Percentiles rank a stretch among this genome's conserved stretches.
These are phyloP conservation scores for Eulacestoma nigropectus DNA, from an alignment of 2,113 vertebrate species.

Conservation along the genomic window DNA sequence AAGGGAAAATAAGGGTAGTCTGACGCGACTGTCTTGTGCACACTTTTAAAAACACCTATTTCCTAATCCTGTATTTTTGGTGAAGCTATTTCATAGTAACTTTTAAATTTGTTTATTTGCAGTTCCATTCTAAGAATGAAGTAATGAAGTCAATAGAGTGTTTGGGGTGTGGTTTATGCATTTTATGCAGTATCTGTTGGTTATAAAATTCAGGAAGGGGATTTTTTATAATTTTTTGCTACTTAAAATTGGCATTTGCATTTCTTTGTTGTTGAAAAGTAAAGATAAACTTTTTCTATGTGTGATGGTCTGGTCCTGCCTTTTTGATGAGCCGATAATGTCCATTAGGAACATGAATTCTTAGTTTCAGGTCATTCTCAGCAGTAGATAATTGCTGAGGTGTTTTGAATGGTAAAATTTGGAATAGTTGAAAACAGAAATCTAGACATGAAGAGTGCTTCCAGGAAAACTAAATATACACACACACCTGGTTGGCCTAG, in stretches of 20 bases:
- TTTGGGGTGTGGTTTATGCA: not conserved
- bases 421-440: not conserved
- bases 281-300: not conserved
- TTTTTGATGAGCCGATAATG: not conserved
- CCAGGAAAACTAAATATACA: not conserved
- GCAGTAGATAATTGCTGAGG: not conserved
- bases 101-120: not conserved
- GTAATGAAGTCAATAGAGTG: not conserved
- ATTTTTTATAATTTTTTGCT: not conserved
- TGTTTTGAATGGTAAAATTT: not conserved
- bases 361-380: not conserved
- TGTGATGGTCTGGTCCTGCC: not conserved
- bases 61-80: not conserved
- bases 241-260: not conserved
- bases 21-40: not conserved
- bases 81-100: not conserved
- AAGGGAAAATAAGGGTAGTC: not conserved
- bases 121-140: not conserved
- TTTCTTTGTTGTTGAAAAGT: not conserved
- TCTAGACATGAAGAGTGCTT: not conserved
- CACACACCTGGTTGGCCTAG: not conserved
- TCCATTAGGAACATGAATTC: not conserved
- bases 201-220: not conserved
- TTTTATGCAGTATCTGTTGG: not conserved
- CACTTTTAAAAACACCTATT: not conserved